These are phyloP conservation scores for Dendrolimus kikuchii DNA, from an alignment of 1,140 invertebrate species.

Conservation along the genomic window DNA sequence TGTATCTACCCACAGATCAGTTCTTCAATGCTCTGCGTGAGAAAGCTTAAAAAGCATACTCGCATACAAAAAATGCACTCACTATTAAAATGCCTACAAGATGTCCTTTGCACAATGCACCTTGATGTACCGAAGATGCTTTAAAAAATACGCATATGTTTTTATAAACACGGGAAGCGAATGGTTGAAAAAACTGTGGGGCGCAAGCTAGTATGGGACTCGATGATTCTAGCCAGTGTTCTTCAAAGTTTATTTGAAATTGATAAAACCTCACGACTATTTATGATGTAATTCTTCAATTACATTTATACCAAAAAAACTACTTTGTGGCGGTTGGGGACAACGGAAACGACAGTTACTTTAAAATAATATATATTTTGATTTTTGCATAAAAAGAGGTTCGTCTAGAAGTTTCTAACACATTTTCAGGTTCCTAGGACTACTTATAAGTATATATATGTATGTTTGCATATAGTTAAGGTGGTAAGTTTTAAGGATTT, in stretches of 20 bases:
- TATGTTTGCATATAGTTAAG: too few relatives aligned
- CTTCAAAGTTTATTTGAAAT: not conserved
- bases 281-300: too few relatives aligned
- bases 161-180: slow-evolving; percentile 56
- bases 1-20: slow-evolving; percentile 69
- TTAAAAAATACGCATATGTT: slow-evolving; percentile 69
- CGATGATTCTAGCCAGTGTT: slow-evolving; percentile 4
- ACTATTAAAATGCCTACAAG: slow-evolving; percentile 52
- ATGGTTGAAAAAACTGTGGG: slow-evolving; percentile 38
- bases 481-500: too few relatives aligned
- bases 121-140: slow-evolving; percentile 50
- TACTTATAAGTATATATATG: too few relatives aligned
- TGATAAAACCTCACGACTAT: too few relatives aligned
- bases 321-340: too few relatives aligned
- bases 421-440: too few relatives aligned
- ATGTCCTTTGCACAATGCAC: slow-evolving; percentile 61
- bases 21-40: slow-evolving; percentile 57
- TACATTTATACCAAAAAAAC: too few relatives aligned
- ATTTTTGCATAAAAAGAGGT: too few relatives aligned
- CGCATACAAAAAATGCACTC: slow-evolving; percentile 61
- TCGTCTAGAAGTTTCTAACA: too few relatives aligned
- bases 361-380: too few relatives aligned
- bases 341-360: too few relatives aligned
- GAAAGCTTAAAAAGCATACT: slow-evolving; percentile 64
- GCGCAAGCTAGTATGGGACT: slow-evolving; percentile 20